Evolutionary conservation across 2,888 invertebrate species (phyloP).

Genomic region (Polydrusus pterygomalis): DNA sequence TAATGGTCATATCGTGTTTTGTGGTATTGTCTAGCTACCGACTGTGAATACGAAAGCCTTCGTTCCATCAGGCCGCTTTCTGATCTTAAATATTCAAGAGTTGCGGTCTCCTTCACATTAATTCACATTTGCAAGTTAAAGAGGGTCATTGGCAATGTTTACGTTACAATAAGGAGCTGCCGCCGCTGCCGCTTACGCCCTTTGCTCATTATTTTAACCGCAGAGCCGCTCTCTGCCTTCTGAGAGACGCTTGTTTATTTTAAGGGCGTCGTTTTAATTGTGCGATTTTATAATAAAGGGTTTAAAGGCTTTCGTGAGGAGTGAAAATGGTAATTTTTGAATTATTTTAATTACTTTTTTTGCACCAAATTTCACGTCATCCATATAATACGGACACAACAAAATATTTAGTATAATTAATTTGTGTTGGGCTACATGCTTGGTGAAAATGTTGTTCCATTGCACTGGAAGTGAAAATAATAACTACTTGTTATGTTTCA

Average conservation of each 20-base stretch:
- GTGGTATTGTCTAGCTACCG: too few relatives aligned
- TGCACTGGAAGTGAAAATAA: too few relatives aligned
- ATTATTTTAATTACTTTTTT: slow-evolving; percentile 6
- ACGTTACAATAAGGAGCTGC: slow-evolving; percentile 65
- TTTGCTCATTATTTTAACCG: slow-evolving; percentile 56
- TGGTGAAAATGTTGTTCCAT: too few relatives aligned
- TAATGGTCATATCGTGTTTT: too few relatives aligned
- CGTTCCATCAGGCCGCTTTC: slow-evolving; percentile 14
- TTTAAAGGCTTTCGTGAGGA: slow-evolving; percentile 5
- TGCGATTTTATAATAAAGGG: slow-evolving; percentile 1
- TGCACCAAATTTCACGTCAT: background rate
- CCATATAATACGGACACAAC: too few relatives aligned
- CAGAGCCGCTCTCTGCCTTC: slow-evolving; percentile 17
- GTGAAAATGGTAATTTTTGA: slow-evolving; percentile 11
- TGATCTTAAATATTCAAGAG: slow-evolving; percentile 44
- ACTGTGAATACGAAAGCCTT: too few relatives aligned
- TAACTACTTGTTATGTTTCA: too few relatives aligned
- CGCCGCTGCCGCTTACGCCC: slow-evolving; percentile 62
- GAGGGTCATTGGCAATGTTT: slow-evolving; percentile 68
- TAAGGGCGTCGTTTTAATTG: slow-evolving; percentile 37
- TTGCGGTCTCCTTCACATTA: slow-evolving; percentile 57
- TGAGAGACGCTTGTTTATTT: slow-evolving; percentile 39
- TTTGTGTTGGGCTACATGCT: too few relatives aligned
- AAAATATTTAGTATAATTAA: too few relatives aligned
- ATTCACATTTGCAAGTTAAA: slow-evolving; percentile 68